Evolutionary conservation across 2,113 vertebrate species (phyloP).

Genomic region (Gnathonemus longibarbis): DNA sequence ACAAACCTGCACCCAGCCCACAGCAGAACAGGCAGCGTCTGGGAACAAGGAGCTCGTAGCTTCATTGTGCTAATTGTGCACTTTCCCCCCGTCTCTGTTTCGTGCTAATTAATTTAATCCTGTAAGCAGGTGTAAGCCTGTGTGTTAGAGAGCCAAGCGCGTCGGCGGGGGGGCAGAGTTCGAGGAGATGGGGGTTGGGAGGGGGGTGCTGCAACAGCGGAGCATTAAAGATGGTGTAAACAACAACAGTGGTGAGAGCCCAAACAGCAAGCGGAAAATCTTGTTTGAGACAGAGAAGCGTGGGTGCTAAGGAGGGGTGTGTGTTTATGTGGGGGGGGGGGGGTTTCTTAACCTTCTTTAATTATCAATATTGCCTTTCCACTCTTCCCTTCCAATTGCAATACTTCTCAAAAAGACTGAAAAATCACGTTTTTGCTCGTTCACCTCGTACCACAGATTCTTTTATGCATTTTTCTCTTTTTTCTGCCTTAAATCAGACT

Average conservation of each 20-base stretch:
- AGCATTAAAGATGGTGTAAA: conserved; percentile 47
- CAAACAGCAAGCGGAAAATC: conserved; percentile 56
- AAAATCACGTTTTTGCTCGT: conserved; percentile 49
- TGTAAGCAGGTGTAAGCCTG: conserved; percentile 75
- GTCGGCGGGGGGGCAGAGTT: conserved; percentile 47
- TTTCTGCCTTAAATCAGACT: conserved; percentile 47
- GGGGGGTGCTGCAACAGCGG: conserved; percentile 41
- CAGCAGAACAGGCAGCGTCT: conserved; percentile 25
- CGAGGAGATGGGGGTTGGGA: conserved; percentile 32
- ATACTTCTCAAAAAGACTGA: conserved; percentile 47
- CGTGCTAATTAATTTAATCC: conserved; percentile 77
- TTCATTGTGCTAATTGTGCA: conserved; percentile 58
- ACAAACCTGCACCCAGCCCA: conserved; percentile 33
- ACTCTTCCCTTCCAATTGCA: conserved; percentile 21
- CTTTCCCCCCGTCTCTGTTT: conserved; percentile 56
- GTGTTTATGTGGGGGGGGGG: conserved; percentile 1
- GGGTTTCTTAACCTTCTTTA: conserved; percentile 26
- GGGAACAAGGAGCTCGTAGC: conserved; percentile 39
- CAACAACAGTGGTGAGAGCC: conserved; percentile 46
- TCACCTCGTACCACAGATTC: conserved; percentile 45
- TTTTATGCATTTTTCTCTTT: conserved; percentile 45
- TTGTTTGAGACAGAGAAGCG: conserved; percentile 46
- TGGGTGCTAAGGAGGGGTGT: conserved; percentile 38
- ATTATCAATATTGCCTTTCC: conserved; percentile 46
- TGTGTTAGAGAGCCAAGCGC: conserved; percentile 62